These are phyloP conservation scores for Drosophila paulistorum DNA, from an alignment of 1,140 invertebrate genomes.

Conservation along the genomic window DNA sequence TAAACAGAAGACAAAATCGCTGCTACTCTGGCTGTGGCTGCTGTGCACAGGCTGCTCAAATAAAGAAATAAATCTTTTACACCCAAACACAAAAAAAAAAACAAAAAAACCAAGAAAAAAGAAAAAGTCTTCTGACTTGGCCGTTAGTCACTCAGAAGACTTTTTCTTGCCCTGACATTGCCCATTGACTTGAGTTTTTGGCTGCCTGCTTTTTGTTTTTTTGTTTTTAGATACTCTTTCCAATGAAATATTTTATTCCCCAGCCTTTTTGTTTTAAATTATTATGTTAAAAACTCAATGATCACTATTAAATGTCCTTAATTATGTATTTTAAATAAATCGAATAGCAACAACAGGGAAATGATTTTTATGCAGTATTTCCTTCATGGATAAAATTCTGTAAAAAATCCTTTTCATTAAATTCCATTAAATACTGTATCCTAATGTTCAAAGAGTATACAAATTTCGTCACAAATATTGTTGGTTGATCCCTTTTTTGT, in stretches of 20 bases:
- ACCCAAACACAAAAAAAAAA: constrained; percentile 23
- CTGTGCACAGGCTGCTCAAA: constrained; percentile 57
- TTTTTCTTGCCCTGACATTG: background rate
- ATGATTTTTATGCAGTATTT: too few species aligned
- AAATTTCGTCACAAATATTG: background rate
- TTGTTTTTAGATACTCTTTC: background rate
- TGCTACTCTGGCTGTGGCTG: constrained; percentile 6
- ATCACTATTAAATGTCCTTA: too few species aligned
- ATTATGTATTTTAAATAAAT: too few species aligned
- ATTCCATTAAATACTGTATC: too few species aligned
- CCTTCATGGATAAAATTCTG: too few species aligned
- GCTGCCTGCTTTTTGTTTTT: too few species aligned
- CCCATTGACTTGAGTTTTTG: background rate
- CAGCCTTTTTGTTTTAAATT: too few species aligned
- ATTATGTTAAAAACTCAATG: too few species aligned
- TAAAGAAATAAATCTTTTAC: constrained; percentile 79
- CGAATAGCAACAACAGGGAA: too few species aligned
- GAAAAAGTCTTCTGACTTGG: constrained; percentile 23
- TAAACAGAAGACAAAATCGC: background rate
- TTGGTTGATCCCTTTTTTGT: background rate
- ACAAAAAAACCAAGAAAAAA: constrained; percentile 7
- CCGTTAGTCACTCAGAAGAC: too few species aligned
- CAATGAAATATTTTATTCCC: background rate
- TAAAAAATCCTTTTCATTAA: too few species aligned
- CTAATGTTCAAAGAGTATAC: background rate